Conservation (phyloP, 2,797 vertebrate genomes). For the Micropoecilia bifurca region DNA sequence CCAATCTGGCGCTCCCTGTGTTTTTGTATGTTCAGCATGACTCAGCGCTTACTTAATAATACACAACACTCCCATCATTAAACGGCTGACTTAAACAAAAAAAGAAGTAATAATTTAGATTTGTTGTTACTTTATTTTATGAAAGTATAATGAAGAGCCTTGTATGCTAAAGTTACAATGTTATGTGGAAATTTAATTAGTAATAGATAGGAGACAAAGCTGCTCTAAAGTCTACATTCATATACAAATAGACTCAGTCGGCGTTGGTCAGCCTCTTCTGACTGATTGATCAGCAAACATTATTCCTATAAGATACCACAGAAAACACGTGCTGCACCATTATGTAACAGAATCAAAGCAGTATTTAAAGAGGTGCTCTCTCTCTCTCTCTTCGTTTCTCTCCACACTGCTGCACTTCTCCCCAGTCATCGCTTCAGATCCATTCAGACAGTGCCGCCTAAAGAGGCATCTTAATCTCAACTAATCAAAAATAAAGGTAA, state of each 20-base stretch:
- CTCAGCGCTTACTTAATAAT: slow-evolving; percentile 60
- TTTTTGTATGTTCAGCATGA: slow-evolving; percentile 65
- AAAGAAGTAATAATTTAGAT: neutral
- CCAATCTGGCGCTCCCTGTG: slow-evolving; percentile 40
- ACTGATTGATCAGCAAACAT: slow-evolving; percentile 1
- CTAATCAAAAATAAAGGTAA: slow-evolving; percentile 35
- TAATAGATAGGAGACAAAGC: neutral
- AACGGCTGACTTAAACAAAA: neutral
- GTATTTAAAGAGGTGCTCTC: slow-evolving; percentile 48
- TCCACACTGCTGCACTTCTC: slow-evolving; percentile 11
- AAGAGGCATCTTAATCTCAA: slow-evolving; percentile 23
- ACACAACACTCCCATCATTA: neutral
- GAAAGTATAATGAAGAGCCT: neutral
- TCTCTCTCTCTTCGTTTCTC: neutral
- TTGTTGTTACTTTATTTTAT: neutral
- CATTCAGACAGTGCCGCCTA: neutral
- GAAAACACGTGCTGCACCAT: slow-evolving; percentile 45
- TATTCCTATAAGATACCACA: slow-evolving; percentile 30
- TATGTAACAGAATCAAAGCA: slow-evolving; percentile 53
- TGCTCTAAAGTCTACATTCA: neutral
- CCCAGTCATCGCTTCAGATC: slow-evolving; percentile 14
- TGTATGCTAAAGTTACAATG: neutral
- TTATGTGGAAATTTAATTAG: neutral
- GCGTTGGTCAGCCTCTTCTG: neutral
- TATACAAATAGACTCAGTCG: neutral